phyloP scores from a whole-genome alignment of 2,113 vertebrate species.

The Agapornis roseicollis region DNA sequence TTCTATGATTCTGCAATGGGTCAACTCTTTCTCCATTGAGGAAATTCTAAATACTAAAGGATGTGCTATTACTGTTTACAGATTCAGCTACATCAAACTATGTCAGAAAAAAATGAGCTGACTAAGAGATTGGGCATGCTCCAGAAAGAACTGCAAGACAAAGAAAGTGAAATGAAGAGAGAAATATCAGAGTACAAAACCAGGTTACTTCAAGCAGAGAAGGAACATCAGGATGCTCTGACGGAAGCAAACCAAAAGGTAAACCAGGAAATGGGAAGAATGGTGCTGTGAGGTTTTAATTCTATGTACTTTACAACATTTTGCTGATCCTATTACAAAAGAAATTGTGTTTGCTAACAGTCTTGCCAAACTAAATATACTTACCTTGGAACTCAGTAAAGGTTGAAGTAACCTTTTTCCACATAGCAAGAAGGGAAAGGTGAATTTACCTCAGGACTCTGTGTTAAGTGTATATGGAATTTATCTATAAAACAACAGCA shows the following conservation, averaged over 20 bases:
- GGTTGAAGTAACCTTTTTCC: not conserved
- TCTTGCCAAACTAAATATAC: not conserved
- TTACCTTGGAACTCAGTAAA: not conserved
- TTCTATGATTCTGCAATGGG: no score
- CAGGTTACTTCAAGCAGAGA: constrained; percentile 60
- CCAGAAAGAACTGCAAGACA: constrained; percentile 60
- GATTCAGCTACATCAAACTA: constrained; percentile 60
- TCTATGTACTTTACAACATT: not conserved
- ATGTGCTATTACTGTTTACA: constrained; percentile 1
- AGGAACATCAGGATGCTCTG: constrained; percentile 24
- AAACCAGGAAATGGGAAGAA: not conserved
- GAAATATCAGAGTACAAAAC: constrained; percentile 59
- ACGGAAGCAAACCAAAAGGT: constrained; percentile 49
- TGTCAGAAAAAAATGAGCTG: constrained; percentile 64
- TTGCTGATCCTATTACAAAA: not conserved
- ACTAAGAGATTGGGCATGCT: constrained; percentile 27
- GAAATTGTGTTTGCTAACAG: not conserved
- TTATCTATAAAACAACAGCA: not conserved
- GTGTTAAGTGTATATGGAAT: not conserved
- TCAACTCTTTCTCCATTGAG: not conserved
- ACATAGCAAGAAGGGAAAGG: not conserved
- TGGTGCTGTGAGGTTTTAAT: not conserved
- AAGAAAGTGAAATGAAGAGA: constrained; percentile 54
- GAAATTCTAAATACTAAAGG: not conserved
- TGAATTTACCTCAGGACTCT: not conserved